A percentile compares a stretch with the other conserved stretches of the same genome.
Conservation (phyloP, 2,113 vertebrate species). For the Electrona antarctica region DNA sequence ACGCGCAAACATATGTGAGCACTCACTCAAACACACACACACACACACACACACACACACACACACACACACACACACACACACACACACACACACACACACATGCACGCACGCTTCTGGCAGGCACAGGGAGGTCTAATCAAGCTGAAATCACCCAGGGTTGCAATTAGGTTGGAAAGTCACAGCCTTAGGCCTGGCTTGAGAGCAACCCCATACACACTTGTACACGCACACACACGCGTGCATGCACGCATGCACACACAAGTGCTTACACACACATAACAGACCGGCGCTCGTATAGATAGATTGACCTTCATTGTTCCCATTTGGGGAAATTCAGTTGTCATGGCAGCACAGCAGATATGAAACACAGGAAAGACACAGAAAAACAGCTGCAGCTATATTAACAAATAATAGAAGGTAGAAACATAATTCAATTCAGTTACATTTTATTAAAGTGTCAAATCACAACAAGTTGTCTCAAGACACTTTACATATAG, state of each 20-base stretch:
- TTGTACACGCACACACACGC: background rate
- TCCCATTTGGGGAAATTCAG: too few relatives aligned
- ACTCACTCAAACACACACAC: conserved; percentile 14
- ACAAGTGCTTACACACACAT: background rate
- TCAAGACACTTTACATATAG: too few relatives aligned
- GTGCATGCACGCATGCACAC: too few relatives aligned
- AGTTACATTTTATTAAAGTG: too few relatives aligned
- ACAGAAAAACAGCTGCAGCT: too few relatives aligned
- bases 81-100: conserved; percentile 10
- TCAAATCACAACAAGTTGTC: too few relatives aligned
- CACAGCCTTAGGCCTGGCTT: conserved; percentile 34
- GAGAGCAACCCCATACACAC: conserved; percentile 33
- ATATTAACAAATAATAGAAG: too few relatives aligned
- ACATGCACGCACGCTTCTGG: conserved; percentile 26
- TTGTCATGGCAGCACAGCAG: too few relatives aligned
- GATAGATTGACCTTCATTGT: too few relatives aligned
- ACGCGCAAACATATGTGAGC: background rate
- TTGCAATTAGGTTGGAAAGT: conserved; percentile 64
- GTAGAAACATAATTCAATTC: too few relatives aligned
- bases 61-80: conserved; percentile 11
- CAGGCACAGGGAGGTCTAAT: conserved; percentile 54
- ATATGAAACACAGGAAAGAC: too few relatives aligned
- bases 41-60: conserved; percentile 12
- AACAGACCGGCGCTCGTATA: background rate
- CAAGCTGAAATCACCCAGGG: conserved; percentile 59